Evolutionary conservation across 1,140 invertebrate genomes (phyloP).

Genomic region (Nasonia longicornis): DNA sequence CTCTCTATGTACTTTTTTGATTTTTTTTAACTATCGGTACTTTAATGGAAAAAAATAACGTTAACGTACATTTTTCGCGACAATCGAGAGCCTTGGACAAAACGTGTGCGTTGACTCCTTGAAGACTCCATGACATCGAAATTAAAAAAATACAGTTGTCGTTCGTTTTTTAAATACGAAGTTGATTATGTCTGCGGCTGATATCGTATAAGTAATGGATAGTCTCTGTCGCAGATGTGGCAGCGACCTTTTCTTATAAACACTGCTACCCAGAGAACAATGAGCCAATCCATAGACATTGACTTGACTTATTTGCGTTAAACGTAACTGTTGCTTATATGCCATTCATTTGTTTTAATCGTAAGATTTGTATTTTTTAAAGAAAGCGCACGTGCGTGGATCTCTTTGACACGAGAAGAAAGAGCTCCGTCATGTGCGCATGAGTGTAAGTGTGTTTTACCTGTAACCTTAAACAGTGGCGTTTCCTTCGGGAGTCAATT

Average conservation of each 20-base stretch:
- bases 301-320: slow-evolving; percentile 11
- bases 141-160: not conserved
- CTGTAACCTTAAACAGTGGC: slow-evolving; percentile 37
- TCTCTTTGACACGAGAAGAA: not conserved
- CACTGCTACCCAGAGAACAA: not conserved
- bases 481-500: slow-evolving; percentile 29
- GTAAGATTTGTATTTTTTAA: slow-evolving; percentile 43
- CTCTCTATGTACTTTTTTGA: slow-evolving; percentile 34
- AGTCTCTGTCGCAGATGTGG: too few species aligned
- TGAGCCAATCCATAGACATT: slow-evolving; percentile 23
- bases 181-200: not conserved
- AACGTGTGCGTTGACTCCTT: not conserved
- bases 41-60: not conserved
- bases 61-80: not conserved
- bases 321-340: slow-evolving; percentile 34
- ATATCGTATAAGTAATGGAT: too few species aligned
- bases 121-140: slow-evolving; percentile 34
- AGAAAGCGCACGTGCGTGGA: slow-evolving; percentile 10
- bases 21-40: slow-evolving; percentile 16
- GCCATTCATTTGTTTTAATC: slow-evolving; percentile 35
- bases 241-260: not conserved
- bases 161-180: slow-evolving; percentile 7
- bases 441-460: slow-evolving; percentile 43
- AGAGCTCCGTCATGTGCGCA: slow-evolving; percentile 41
- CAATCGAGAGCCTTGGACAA: slow-evolving; percentile 25